A percentile compares a stretch with the other conserved stretches of the same genome.
Evolutionary conservation across 2,888 invertebrate genomes (phyloP).

Genomic region (Trichopria drosophilae): DNA sequence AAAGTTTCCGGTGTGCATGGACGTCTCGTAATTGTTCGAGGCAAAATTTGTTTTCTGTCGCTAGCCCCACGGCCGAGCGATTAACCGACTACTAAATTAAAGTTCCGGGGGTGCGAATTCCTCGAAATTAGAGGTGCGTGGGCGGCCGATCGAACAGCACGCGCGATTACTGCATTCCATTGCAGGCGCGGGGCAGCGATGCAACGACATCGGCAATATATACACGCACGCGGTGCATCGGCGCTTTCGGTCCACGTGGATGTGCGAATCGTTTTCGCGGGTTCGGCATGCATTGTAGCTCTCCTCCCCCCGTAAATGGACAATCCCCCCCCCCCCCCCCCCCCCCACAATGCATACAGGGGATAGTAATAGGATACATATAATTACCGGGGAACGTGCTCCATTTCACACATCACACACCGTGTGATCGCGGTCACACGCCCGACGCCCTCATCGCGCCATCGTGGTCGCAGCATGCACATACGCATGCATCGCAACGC

Average conservation of each 20-base stretch:
- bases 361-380: conserved; percentile 48
- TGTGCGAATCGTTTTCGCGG: conserved; percentile 41
- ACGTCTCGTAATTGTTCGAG: too few relatives aligned
- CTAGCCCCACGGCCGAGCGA: too few relatives aligned
- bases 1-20: too few relatives aligned
- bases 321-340: too few relatives aligned
- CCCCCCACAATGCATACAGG: too few relatives aligned
- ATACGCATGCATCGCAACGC: conserved; percentile 36
- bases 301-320: too few relatives aligned
- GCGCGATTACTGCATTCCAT: conserved; percentile 24
- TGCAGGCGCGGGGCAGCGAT: conserved; percentile 35
- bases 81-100: too few relatives aligned
- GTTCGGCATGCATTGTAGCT: conserved; percentile 17
- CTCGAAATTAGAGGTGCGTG: too few relatives aligned
- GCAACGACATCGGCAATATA: conserved; percentile 39
- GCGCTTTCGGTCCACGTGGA: conserved; percentile 37
- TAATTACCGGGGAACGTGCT: conserved; percentile 53
- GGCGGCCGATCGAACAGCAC: neutral
- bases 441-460: conserved; percentile 48
- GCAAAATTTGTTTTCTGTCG: too few relatives aligned
- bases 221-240: conserved; percentile 53
- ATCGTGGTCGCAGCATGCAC: conserved; percentile 24
- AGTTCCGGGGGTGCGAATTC: too few relatives aligned
- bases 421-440: conserved; percentile 54
- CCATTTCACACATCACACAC: conserved; percentile 55